Evolutionary conservation across 2,113 vertebrate species (phyloP), one percentile per base, ranked within the genome.

Genomic region (Lathamus discolor): DNA sequence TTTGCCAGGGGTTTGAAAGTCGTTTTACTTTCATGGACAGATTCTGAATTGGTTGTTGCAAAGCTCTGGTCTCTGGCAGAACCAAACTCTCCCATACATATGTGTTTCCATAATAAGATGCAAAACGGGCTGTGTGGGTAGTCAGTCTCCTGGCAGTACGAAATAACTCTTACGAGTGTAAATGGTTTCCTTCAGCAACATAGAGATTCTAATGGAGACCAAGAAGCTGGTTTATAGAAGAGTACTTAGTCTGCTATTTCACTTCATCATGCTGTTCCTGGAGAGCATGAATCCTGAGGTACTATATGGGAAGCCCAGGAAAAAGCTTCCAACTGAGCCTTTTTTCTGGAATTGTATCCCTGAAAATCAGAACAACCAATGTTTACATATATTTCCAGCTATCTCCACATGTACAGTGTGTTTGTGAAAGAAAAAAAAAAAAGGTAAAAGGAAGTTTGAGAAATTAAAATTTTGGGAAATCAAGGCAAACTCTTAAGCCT

Each of bases 201-300:
- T 0, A 0, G 7, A 33, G 37, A 49, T 64, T 63, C 27, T 35
- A 20, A 7, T 8, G 16, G 33, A 52, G 9, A 20, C 22, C 15
- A 3, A 41, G 54, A 68, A 28, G 15, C 13, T 46, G 59, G 14
- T 64, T 51, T 25, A 15, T 62, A 68, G 74, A 86, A 28, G 67
- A 48, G 35, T 22, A 15, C 0, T 1, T 41, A 9, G 10, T 35
- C 76, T 77, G 39, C 44, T 74, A 35, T 66, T 83, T 66, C 13
- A 41, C 24, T 79, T 70, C 9, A 11, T 64, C 44, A 4, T 59
- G 70, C 31, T 62, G 44, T 11, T 80, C 37, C 43, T 83, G 63
- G 86, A 66, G 17, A 76, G 23, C 35, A 19, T 10, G 6, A 66
- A 31, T 77, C 68, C 49, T 63, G 19, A 64, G 43, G 17, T 5